phyloP scores from a whole-genome alignment of 2,797 vertebrate species.

The Melanotaenia pygmaea region DNA sequence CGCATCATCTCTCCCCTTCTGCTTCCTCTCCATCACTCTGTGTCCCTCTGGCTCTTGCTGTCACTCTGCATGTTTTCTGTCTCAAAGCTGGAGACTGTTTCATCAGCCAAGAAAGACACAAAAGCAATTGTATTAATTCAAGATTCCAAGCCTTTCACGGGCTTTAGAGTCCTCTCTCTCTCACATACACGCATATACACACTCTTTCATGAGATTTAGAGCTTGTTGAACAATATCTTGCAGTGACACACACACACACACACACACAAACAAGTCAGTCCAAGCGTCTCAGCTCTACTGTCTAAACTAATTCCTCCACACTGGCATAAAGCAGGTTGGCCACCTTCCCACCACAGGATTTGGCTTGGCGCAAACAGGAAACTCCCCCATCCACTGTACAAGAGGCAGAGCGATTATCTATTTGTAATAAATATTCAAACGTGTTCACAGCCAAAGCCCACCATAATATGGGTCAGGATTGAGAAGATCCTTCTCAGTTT shows the following conservation, averaged over 20 bases:
- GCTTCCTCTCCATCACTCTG: slow-evolving; percentile 37
- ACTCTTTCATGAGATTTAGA: slow-evolving; percentile 65
- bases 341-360: slow-evolving; percentile 84
- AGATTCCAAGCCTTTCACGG: slow-evolving; percentile 66
- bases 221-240: slow-evolving; percentile 74
- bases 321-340: slow-evolving; percentile 84
- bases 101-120: slow-evolving; percentile 78
- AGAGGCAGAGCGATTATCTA: slow-evolving; percentile 79
- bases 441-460: slow-evolving; percentile 72
- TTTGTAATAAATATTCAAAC: slow-evolving; percentile 85
- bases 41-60: slow-evolving; percentile 68
- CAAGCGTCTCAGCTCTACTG: slow-evolving; percentile 81
- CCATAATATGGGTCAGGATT: slow-evolving; percentile 83
- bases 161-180: slow-evolving; percentile 58
- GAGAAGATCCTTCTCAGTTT: slow-evolving; percentile 72
- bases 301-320: slow-evolving; percentile 83
- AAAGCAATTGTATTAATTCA: slow-evolving; percentile 82
- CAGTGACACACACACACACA: slow-evolving; percentile 44
- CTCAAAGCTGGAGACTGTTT: slow-evolving; percentile 70
- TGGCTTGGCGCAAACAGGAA: slow-evolving; percentile 75
- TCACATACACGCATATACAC: slow-evolving; percentile 25
- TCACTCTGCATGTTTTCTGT: slow-evolving; percentile 72
- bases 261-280: slow-evolving; percentile 69
- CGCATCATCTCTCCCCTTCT: slow-evolving; percentile 46
- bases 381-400: slow-evolving; percentile 75